phyloP scores from a whole-genome alignment of 2,113 vertebrate genomes.

The Gracilinanus agilis region DNA sequence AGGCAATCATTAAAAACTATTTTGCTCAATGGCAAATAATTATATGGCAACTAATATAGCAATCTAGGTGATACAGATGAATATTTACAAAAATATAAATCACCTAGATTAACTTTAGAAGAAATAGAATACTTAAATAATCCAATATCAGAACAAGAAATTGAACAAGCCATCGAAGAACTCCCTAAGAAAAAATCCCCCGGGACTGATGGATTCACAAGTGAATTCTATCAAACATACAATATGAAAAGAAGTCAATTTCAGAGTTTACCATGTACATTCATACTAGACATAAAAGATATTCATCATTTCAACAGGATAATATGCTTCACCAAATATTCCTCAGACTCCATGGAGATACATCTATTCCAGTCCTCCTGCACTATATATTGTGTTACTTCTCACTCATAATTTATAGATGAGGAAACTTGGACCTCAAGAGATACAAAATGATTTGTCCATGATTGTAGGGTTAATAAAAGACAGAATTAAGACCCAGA shows the following conservation, averaged over 20 bases:
- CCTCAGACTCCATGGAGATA: not conserved
- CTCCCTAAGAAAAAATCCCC: too few species aligned
- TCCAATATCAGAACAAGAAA: too few species aligned
- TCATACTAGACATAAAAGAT: not conserved
- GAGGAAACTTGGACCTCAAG: not conserved
- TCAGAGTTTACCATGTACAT: not conserved
- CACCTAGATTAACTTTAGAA: too few species aligned
- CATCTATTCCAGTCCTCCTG: not conserved
- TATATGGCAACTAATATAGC: too few species aligned
- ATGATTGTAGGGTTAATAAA: not conserved
- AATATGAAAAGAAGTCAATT: not conserved
- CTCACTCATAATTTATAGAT: not conserved
- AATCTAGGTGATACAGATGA: too few species aligned
- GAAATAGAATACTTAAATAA: too few species aligned
- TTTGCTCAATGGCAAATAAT: too few species aligned
- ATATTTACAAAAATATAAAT: too few species aligned
- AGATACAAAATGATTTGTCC: not conserved
- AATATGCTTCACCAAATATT: not conserved
- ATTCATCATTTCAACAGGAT: not conserved
- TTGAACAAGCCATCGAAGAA: too few species aligned
- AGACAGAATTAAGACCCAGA: not conserved
- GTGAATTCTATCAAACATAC: too few species aligned
- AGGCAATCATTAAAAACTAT: too few species aligned
- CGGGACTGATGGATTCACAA: too few species aligned
- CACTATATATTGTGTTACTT: not conserved